phyloP scores from a whole-genome alignment of 1,140 invertebrate genomes.

The Streblospio benedicti region DNA sequence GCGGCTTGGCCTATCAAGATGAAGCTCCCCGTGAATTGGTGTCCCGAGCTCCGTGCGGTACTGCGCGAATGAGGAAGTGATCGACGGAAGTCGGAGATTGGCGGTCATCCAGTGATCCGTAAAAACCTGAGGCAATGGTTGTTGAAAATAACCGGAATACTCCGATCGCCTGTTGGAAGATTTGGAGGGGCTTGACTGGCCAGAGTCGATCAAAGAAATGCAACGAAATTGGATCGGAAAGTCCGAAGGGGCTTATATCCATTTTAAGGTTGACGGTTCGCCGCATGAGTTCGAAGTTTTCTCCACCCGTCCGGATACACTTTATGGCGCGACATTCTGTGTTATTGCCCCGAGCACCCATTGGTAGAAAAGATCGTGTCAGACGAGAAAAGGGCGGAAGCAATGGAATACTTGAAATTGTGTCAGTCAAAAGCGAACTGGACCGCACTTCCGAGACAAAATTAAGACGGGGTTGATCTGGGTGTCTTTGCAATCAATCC shows the following conservation, averaged over 20 bases:
- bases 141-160: conserved; percentile 15
- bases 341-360: conserved; percentile 12
- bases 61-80: conserved; percentile 19
- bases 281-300: conserved; percentile 7
- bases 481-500: conserved; percentile 15
- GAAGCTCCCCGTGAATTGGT: conserved; percentile 17
- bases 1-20: conserved; percentile 9
- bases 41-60: conserved; percentile 9
- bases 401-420: too few species aligned
- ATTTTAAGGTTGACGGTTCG: neutral
- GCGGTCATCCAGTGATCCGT: conserved; percentile 14
- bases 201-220: conserved; percentile 4
- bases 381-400: too few species aligned
- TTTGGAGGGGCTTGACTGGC: conserved; percentile 13
- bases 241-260: neutral
- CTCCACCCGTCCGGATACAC: conserved; percentile 18
- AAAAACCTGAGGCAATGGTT: conserved; percentile 16
- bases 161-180: conserved; percentile 14
- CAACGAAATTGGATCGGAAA: conserved; percentile 13
- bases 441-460: too few species aligned
- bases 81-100: conserved; percentile 3
- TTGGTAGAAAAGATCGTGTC: too few species aligned
- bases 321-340: conserved; percentile 11
- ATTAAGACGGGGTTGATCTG: conserved; percentile 6
- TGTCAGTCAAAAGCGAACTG: too few species aligned